Evolutionary conservation across 2,797 vertebrate species (phyloP).

Genomic region (Odontamblyopus rebecca): DNA sequence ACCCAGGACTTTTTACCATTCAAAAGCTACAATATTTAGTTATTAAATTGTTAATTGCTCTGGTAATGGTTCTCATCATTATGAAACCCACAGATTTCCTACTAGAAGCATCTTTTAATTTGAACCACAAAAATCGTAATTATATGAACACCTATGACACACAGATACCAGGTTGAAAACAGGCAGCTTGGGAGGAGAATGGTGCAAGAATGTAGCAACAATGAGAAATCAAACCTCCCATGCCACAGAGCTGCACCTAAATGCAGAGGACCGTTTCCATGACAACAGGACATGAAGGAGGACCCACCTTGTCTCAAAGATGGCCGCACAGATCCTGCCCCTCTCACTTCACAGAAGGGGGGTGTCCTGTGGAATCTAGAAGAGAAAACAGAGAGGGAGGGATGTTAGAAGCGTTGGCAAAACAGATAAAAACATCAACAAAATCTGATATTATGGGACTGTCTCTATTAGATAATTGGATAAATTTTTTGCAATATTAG

Average conservation of each 20-base stretch:
- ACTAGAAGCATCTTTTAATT: background rate
- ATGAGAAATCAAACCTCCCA: conserved; percentile 64
- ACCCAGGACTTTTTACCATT: no score
- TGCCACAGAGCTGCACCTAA: conserved; percentile 65
- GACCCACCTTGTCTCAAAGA: conserved; percentile 76
- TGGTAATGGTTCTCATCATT: no score
- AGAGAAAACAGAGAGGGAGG: conserved; percentile 31
- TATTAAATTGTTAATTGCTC: no score
- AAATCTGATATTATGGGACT: no score
- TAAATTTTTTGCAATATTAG: no score
- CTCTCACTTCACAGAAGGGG: conserved; percentile 44
- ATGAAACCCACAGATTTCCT: background rate
- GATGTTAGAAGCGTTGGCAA: conserved; percentile 26
- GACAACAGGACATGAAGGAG: conserved; percentile 69
- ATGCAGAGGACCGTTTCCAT: conserved; percentile 73
- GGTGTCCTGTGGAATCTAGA: conserved; percentile 59
- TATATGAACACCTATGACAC: conserved; percentile 24
- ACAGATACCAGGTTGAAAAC: conserved; percentile 31
- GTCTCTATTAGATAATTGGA: background rate
- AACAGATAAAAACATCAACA: background rate
- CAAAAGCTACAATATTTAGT: no score
- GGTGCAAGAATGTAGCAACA: conserved; percentile 77
- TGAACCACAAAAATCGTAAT: conserved; percentile 11
- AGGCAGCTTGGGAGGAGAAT: conserved; percentile 63
- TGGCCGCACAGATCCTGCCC: conserved; percentile 62